Evolutionary conservation across 1,140 invertebrate genomes (phyloP).

Genomic region (Grapholita molesta): DNA sequence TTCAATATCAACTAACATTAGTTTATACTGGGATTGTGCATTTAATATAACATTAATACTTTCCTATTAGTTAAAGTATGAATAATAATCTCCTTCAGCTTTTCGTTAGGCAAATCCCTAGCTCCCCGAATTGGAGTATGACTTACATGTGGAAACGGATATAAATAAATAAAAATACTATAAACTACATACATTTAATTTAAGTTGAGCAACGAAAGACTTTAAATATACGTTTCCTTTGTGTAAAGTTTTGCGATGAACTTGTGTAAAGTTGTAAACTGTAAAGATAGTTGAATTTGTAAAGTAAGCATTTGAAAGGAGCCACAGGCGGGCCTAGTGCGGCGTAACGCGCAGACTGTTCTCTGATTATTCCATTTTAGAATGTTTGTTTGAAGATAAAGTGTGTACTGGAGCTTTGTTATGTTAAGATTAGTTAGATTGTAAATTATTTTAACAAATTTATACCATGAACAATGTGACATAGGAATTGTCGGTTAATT

Average conservation of each 20-base stretch:
- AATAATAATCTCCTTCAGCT: neutral
- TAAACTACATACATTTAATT: neutral
- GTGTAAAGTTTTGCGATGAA: too few species aligned
- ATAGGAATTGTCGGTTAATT: too few species aligned
- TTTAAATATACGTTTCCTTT: neutral
- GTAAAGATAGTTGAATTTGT: neutral
- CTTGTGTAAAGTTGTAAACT: too few species aligned
- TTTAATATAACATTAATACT: neutral
- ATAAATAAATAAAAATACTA: neutral
- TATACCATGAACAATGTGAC: neutral
- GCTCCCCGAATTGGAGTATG: neutral
- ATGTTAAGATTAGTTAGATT: neutral
- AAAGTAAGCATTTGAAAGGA: neutral
- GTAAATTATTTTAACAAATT: slow-evolving; percentile 19
- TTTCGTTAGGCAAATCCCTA: neutral
- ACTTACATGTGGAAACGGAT: neutral
- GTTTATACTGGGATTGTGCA: neutral
- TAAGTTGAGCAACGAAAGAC: neutral
- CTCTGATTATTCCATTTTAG: slow-evolving; percentile 14
- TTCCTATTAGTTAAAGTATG: neutral
- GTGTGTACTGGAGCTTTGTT: slow-evolving; percentile 10
- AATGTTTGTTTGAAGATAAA: neutral
- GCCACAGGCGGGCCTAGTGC: neutral
- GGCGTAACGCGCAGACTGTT: slow-evolving; percentile 1
- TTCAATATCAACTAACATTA: neutral